A percentile compares a stretch with the other conserved stretches of the same genome.
phyloP scores from a whole-genome alignment of 2,888 invertebrate genomes.

The Microctonus aethiopoides region DNA sequence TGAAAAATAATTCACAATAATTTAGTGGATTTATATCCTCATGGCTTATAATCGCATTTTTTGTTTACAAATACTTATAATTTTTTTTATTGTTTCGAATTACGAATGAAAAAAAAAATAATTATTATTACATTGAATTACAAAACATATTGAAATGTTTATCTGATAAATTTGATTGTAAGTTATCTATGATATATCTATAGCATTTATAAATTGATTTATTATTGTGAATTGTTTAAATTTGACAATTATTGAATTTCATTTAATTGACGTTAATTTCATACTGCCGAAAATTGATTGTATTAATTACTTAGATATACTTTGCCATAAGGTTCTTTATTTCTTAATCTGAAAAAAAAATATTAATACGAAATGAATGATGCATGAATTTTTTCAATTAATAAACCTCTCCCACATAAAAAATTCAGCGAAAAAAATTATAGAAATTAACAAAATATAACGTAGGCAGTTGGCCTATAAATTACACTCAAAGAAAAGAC shows the following conservation, averaged over 20 bases:
- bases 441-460: neutral
- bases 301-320: neutral
- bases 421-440: neutral
- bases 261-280: neutral
- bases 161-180: neutral
- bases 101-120: too few species aligned
- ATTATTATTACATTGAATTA: neutral
- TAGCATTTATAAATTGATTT: neutral
- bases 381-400: neutral
- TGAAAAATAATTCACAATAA: slow-evolving; percentile 54
- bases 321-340: neutral
- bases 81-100: slow-evolving; percentile 32
- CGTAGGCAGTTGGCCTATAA: neutral
- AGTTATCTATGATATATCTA: neutral
- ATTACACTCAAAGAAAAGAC: neutral
- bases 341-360: neutral
- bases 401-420: neutral
- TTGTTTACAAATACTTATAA: neutral
- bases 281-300: neutral
- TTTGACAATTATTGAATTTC: neutral
- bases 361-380: slow-evolving; percentile 9
- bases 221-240: neutral
- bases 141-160: neutral
- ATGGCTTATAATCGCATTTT: slow-evolving; percentile 11
- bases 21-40: slow-evolving; percentile 38